Base-by-base conservation (phyloP, 2,888 invertebrate genomes). In the Rhyacophila evoluta region DNA sequence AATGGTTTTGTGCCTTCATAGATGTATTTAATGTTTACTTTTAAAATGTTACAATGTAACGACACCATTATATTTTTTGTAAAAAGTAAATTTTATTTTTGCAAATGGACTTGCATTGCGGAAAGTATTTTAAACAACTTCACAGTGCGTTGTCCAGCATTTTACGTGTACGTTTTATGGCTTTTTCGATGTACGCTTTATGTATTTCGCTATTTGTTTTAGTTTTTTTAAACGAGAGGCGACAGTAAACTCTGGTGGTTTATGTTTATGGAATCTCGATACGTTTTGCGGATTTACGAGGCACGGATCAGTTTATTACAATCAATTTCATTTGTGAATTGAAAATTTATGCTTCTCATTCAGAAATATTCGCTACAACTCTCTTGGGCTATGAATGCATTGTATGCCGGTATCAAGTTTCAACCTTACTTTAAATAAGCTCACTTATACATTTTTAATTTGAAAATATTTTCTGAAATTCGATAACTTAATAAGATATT, bases 221-320 rank as follows among this genome's bases (percentile, higher is more conserved):
- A 55, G 55, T 55, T 37, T 39, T 69, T 79, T 79, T 41, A 79
- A n/a, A 71, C 70, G 39, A 74, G 68, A 29, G 74, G 28, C 67
- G 79, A 79, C 75, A 75, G 68, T 79, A 79, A 79, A 79, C 55
- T 39, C 10, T 12, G 15, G 29, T 67, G 55, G 28, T 79, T 79
- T 79, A 79, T 79, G 79, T 75, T 79, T 79, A 79, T 68, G 72
- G 79, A 70, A 75, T 75, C 75, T 38, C 76, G 75, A 71, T 71
- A 67, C 39, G 75, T 55, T 55, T 55, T 55, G 19, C 55, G 55
- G 5, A 55, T 79, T 79, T 75, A 79, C 72, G 75, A 72, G 19
- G n/a, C 72, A 12, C n/a, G 75, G 72, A 69, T 28, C 75, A 15
- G 67, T 75, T 72, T 67, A 75, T 75, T 72, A 67, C 75, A 75